Conservation (phyloP, 2,113 vertebrate genomes). For the Anarrhichthys ocellatus region DNA sequence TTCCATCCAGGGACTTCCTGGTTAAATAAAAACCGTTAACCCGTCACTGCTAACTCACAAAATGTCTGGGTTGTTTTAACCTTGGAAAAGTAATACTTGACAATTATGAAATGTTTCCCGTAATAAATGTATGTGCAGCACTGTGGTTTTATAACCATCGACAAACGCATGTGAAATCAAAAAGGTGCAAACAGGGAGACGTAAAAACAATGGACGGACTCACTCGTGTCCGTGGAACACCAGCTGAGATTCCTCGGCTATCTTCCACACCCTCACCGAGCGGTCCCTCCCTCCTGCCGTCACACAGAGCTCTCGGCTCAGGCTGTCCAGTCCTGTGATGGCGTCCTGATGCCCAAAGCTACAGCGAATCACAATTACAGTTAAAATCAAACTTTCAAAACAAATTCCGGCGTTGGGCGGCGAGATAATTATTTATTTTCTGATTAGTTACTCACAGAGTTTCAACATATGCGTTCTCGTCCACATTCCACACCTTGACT, state of each 20-base stretch:
- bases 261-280: constrained; percentile 96
- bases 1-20: background rate
- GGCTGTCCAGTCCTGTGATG: constrained; percentile 91
- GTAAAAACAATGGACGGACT: constrained; percentile 61
- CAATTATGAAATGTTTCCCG: background rate
- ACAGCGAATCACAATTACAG: background rate
- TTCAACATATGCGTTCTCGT: constrained; percentile 94
- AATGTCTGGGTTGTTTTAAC: background rate
- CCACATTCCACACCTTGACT: constrained; percentile 96
- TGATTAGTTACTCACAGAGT: constrained; percentile 88
- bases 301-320: constrained; percentile 95
- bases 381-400: background rate
- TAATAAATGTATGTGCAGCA: no score
- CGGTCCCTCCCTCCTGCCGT: constrained; percentile 92
- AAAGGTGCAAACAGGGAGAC: no score
- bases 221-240: constrained; percentile 96
- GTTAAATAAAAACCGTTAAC: background rate
- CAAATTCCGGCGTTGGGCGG: background rate
- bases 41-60: background rate
- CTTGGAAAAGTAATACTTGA: background rate
- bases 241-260: constrained; percentile 95
- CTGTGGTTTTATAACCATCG: background rate
- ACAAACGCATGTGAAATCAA: background rate
- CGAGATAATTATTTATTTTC: fast-evolving
- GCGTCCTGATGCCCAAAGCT: constrained; percentile 96